phyloP scores from a whole-genome alignment of 2,797 vertebrate genomes.

The Glyptemys insculpta region DNA sequence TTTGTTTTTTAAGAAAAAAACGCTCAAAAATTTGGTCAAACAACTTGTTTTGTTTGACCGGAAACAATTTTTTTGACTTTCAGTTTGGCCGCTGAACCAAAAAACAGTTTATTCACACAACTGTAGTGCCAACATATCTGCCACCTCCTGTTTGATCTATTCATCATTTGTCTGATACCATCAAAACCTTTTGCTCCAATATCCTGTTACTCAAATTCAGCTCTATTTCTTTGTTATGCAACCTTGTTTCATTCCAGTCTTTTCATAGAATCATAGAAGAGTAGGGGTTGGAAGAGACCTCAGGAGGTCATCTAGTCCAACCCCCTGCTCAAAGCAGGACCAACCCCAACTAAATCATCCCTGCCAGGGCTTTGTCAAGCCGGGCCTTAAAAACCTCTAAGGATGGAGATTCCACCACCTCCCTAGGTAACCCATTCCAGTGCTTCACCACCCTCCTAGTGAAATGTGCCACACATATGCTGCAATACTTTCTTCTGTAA shows the following conservation, averaged over 20 bases:
- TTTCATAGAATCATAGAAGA: too few species aligned
- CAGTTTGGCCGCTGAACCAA: background rate
- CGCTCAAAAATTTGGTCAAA: background rate
- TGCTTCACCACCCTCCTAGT: too few species aligned
- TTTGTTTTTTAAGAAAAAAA: background rate
- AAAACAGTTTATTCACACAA: background rate
- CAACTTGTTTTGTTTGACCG: background rate
- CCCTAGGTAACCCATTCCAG: too few species aligned
- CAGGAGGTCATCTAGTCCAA: too few species aligned
- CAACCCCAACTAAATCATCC: too few species aligned
- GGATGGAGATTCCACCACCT: too few species aligned
- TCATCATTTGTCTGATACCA: rapidly evolving
- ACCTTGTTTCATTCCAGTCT: background rate
- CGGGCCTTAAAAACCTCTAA: too few species aligned
- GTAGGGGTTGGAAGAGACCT: too few species aligned
- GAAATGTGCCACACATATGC: background rate
- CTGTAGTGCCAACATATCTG: background rate
- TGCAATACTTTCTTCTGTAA: background rate
- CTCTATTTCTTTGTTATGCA: background rate
- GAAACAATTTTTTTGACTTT: background rate
- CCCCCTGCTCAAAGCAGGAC: too few species aligned
- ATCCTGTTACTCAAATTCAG: background rate
- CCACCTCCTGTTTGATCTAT: background rate
- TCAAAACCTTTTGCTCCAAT: background rate
- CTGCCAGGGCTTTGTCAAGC: too few species aligned